A percentile compares a stretch with the other conserved stretches of the same genome.
Evolutionary conservation across 2,797 vertebrate genomes (phyloP).

Genomic region (Darevskia nairensis): DNA sequence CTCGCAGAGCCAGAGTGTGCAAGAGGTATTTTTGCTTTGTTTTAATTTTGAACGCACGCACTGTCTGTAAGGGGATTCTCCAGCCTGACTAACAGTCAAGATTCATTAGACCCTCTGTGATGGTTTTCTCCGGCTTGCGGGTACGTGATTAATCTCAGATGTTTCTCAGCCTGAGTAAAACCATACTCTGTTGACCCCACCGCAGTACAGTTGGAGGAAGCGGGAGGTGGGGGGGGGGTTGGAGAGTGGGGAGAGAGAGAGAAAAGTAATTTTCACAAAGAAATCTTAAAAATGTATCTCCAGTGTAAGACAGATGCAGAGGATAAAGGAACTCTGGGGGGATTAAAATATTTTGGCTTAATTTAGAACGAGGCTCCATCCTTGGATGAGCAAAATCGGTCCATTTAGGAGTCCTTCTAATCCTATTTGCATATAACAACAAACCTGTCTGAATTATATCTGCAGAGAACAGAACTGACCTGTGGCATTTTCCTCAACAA

Average conservation of each 20-base stretch:
- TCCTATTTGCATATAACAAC: constrained; percentile 59
- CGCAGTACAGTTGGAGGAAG: constrained; percentile 52
- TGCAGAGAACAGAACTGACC: constrained; percentile 46
- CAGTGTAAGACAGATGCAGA: constrained; percentile 68
- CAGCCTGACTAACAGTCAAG: constrained; percentile 58
- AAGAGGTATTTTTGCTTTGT: constrained; percentile 45
- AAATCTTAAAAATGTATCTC: constrained; percentile 74
- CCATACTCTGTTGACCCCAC: constrained; percentile 68
- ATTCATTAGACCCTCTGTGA: constrained; percentile 70
- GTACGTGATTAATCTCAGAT: constrained; percentile 73
- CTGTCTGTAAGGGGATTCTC: constrained; percentile 56
- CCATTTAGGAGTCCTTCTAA: constrained; percentile 62
- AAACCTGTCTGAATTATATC: constrained; percentile 67
- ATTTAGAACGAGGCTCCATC: constrained; percentile 69
- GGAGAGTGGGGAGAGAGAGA: constrained; percentile 3
- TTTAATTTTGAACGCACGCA: constrained; percentile 30
- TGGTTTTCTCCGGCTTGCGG: constrained; percentile 72
- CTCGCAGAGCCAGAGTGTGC: constrained; percentile 25
- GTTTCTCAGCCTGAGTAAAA: constrained; percentile 69
- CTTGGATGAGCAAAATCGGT: constrained; percentile 55
- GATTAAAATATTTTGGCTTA: constrained; percentile 74
- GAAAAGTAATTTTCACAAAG: constrained; percentile 71
- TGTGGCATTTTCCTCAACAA: constrained; percentile 1
- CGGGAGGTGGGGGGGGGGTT: background rate
- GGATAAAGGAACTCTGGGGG: constrained; percentile 73